These are phyloP conservation scores for Pterocles orientalis DNA, from an alignment of 2,113 vertebrate genomes.

Conservation along the genomic window DNA sequence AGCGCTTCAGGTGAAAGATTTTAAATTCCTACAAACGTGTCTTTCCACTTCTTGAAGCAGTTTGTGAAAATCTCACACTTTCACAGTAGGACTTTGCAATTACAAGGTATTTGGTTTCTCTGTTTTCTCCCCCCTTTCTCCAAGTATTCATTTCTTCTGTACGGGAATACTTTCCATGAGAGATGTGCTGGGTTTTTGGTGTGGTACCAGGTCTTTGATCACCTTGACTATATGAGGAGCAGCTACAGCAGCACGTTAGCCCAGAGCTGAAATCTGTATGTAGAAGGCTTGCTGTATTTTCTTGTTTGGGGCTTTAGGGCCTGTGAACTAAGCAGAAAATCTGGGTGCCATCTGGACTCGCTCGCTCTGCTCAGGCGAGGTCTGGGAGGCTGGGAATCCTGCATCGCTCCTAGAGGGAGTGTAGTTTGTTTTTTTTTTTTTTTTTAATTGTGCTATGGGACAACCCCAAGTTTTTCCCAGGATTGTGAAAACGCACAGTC, in stretches of 20 bases:
- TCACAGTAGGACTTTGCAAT: not conserved
- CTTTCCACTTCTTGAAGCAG: not conserved
- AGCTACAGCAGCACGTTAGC: not conserved
- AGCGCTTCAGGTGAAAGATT: constrained; percentile 12
- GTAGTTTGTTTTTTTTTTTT: not conserved
- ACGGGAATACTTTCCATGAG: not conserved
- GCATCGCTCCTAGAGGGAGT: not conserved
- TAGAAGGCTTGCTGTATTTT: not conserved
- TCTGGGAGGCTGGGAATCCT: constrained; percentile 10
- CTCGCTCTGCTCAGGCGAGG: not conserved
- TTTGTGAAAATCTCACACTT: constrained; percentile 1
- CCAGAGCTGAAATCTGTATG: not conserved
- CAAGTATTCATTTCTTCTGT: not conserved
- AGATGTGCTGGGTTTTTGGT: not conserved
- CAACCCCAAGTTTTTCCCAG: constrained; percentile 27
- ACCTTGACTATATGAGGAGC: not conserved
- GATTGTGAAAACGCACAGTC: not conserved
- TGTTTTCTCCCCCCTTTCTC: not conserved
- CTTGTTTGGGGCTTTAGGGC: not conserved
- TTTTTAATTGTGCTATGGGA: not conserved
- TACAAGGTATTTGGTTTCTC: not conserved
- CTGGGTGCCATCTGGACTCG: constrained; percentile 26
- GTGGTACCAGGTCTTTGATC: not conserved
- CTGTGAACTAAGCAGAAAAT: constrained; percentile 17
- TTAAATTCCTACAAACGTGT: constrained; percentile 26